A percentile compares a stretch with the other conserved stretches of the same genome.
These are phyloP conservation scores for Drosophila ogumai DNA, from an alignment of 1,140 invertebrate genomes.

Conservation along the genomic window DNA sequence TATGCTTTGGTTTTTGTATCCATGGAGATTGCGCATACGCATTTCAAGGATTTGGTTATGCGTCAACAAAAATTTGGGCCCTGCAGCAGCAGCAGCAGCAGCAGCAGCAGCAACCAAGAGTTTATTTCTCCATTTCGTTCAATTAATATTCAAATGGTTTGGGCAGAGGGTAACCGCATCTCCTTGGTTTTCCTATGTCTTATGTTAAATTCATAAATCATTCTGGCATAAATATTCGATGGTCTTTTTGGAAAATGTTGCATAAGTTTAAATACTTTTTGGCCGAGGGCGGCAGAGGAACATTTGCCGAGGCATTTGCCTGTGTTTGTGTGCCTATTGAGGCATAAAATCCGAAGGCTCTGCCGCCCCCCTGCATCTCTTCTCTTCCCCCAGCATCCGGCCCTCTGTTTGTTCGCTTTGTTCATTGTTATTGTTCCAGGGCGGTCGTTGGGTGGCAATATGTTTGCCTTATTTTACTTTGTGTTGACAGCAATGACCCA, in stretches of 20 bases:
- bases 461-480: slow-evolving; percentile 81
- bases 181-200: slow-evolving; percentile 23
- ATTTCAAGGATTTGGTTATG: slow-evolving; percentile 1
- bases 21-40: slow-evolving; percentile 36
- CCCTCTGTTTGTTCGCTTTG: slow-evolving; percentile 20
- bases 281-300: slow-evolving; percentile 6
- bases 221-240: slow-evolving; percentile 57
- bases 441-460: slow-evolving; percentile 54
- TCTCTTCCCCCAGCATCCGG: slow-evolving; percentile 12
- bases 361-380: neutral
- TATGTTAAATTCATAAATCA: slow-evolving; percentile 64
- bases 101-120: neutral
- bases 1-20: slow-evolving; percentile 26
- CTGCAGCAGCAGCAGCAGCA: neutral
- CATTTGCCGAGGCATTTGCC: slow-evolving; percentile 2
- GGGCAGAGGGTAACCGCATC: slow-evolving; percentile 23
- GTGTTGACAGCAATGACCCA: slow-evolving; percentile 81
- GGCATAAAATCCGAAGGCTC: slow-evolving; percentile 48
- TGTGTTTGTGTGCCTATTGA: slow-evolving; percentile 43
- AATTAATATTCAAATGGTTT: slow-evolving; percentile 37
- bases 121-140: slow-evolving; percentile 13
- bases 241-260: slow-evolving; percentile 51
- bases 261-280: slow-evolving; percentile 65
- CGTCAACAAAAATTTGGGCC: neutral
- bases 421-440: slow-evolving; percentile 51